A percentile compares a stretch with the other conserved stretches of the same genome.
These are phyloP conservation scores for Diaprepes abbreviatus DNA, from an alignment of 2,888 invertebrate species.

Conservation along the genomic window DNA sequence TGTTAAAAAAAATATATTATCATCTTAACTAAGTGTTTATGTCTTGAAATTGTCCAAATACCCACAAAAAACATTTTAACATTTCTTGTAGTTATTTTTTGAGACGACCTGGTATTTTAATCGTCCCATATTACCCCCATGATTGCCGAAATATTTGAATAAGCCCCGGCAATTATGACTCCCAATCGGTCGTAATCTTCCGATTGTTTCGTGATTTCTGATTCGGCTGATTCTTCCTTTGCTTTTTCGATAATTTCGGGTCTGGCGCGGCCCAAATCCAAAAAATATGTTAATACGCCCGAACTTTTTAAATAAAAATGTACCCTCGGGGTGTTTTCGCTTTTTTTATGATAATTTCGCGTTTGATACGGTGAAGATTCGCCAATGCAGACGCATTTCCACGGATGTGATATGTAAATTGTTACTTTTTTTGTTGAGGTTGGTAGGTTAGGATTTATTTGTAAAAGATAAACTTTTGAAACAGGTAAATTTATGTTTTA, in stretches of 20 bases:
- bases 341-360: conserved; percentile 38
- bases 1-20: no score
- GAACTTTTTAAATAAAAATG: conserved; percentile 34
- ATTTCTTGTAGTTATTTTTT: background rate
- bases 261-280: conserved; percentile 32
- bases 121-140: background rate
- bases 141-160: conserved; percentile 25
- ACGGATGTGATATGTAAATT: conserved; percentile 3
- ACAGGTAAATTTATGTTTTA: no score
- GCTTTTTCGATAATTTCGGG: conserved; percentile 34
- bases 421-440: no score
- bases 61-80: no score
- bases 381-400: conserved; percentile 14
- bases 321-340: conserved; percentile 36
- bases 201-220: conserved; percentile 40
- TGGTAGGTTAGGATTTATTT: no score
- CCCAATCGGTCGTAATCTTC: conserved; percentile 28
- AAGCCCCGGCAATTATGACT: conserved; percentile 22
- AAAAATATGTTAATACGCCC: conserved; percentile 41
- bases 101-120: background rate
- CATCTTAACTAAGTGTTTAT: no score
- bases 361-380: conserved; percentile 28
- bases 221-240: conserved; percentile 24
- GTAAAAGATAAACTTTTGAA: no score
- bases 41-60: no score